A percentile compares a stretch with the other conserved stretches of the same genome.
These are phyloP conservation scores for Microctenopoma steveboyesi DNA, from an alignment of 2,797 vertebrate genomes.

Conservation along the genomic window DNA sequence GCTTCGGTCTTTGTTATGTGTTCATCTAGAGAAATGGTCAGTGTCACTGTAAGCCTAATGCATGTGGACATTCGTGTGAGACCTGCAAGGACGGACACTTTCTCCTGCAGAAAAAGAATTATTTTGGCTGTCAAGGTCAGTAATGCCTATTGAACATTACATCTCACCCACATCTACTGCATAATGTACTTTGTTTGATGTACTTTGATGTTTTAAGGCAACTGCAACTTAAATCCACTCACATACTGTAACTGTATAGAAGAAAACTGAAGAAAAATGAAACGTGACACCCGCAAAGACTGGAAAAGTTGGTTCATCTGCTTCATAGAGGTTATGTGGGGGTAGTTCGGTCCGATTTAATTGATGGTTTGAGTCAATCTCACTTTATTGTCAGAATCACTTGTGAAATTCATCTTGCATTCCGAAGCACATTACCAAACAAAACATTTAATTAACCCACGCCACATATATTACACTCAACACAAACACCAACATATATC, in stretches of 20 bases:
- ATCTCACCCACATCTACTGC: not conserved
- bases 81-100: constrained; percentile 90
- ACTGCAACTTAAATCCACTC: not conserved
- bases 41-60: constrained; percentile 90
- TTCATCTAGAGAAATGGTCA: constrained; percentile 84
- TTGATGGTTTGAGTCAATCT: too few relatives aligned
- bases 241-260: too few relatives aligned
- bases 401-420: too few relatives aligned
- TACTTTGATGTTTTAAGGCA: not conserved
- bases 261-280: not conserved
- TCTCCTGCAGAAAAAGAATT: constrained; percentile 85
- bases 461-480: too few relatives aligned
- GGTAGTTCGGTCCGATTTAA: not conserved
- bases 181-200: not conserved
- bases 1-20: constrained; percentile 9
- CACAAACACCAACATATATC: too few relatives aligned
- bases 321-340: not conserved
- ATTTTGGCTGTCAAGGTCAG: constrained; percentile 94
- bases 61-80: constrained; percentile 84
- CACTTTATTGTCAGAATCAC: too few relatives aligned
- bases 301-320: not conserved
- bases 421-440: too few relatives aligned
- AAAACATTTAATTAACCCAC: too few relatives aligned
- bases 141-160: not conserved
- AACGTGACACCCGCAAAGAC: not conserved